Evolutionary conservation across 2,888 invertebrate genomes (phyloP).

Genomic region (Subacronicta megacephala): DNA sequence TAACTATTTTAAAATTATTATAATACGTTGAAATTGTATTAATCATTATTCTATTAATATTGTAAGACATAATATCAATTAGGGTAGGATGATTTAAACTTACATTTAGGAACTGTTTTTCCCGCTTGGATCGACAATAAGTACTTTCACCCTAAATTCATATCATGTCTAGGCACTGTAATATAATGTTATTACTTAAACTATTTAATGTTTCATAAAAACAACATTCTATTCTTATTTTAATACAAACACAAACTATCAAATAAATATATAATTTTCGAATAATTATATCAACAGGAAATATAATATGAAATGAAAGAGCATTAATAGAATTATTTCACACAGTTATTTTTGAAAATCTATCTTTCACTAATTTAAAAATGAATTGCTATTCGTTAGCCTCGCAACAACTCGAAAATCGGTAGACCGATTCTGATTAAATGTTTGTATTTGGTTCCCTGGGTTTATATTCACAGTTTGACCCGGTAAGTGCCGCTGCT

Average conservation of each 20-base stretch:
- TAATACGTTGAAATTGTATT: slow-evolving; percentile 43
- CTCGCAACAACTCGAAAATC: too few species aligned
- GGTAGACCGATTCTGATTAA: too few species aligned
- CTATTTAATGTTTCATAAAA: slow-evolving; percentile 18
- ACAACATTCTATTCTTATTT: slow-evolving; percentile 16
- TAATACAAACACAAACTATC: background rate
- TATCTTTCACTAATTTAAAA: too few species aligned
- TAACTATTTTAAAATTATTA: slow-evolving; percentile 36
- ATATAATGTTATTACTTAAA: slow-evolving; percentile 40
- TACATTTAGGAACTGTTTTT: slow-evolving; percentile 47
- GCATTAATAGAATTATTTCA: slow-evolving; percentile 5
- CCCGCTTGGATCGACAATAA: slow-evolving; percentile 29
- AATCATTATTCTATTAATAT: slow-evolving; percentile 41
- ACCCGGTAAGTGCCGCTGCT: too few species aligned
- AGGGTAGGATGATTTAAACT: slow-evolving; percentile 39
- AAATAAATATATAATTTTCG: background rate
- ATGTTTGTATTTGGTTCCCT: too few species aligned
- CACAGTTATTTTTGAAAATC: too few species aligned
- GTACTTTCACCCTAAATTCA: slow-evolving; percentile 45
- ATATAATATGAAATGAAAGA: slow-evolving; percentile 20
- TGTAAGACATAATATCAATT: slow-evolving; percentile 55
- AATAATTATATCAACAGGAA: background rate
- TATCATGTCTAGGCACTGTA: slow-evolving; percentile 59
- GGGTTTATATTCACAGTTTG: too few species aligned
- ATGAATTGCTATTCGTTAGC: too few species aligned